Evolutionary conservation across 2,888 invertebrate genomes (phyloP), one percentile per base, ranked within the genome.

Genomic region (Laothoe populi): DNA sequence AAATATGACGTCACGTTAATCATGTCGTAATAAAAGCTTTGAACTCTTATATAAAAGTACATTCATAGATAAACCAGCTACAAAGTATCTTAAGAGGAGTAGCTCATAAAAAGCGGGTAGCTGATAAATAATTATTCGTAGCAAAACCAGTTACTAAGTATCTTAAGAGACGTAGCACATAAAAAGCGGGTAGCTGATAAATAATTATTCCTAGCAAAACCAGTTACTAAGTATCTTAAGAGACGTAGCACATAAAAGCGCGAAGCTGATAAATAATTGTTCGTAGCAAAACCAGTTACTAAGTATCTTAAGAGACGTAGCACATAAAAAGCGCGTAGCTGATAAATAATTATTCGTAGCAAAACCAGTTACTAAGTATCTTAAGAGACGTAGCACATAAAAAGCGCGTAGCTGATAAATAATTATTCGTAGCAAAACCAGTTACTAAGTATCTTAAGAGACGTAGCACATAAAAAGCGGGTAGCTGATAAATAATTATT

Each of bases 191-290:
- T 5, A 31, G 31, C 31, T 8, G 31, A 31, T 31, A 31, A 31
- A n/a, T n/a, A n/a, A n/a, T n/a, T n/a, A n/a, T n/a, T 23, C 23
- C 23, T 45, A 46, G 46, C 23, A 4, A 23, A 13, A 8, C 13
- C 8, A 8, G 49, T 16, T 49, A 49, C 31, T n/a, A 8, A 49
- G n/a, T 49, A 31, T 49, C n/a, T 7, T 31, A 24, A n/a, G 49
- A 5, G 5, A 42, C 49, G 26, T 26, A 26, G 49, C 49, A 26
- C 0, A 49, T 7, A 8, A 23, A 13, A 46, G 40, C 40, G n/a
- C n/a, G 31, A 1, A 31, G 31, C 31, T 8, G 31, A 31, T 31
- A 31, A 31, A n/a, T n/a, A n/a, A n/a, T n/a, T n/a, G n/a, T 8
- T 31, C 8, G 31, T 31, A 31, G 31, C 2, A 8, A 8, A 31